Conservation (phyloP, 2,888 invertebrate genomes). For the Beris chalybata region DNA sequence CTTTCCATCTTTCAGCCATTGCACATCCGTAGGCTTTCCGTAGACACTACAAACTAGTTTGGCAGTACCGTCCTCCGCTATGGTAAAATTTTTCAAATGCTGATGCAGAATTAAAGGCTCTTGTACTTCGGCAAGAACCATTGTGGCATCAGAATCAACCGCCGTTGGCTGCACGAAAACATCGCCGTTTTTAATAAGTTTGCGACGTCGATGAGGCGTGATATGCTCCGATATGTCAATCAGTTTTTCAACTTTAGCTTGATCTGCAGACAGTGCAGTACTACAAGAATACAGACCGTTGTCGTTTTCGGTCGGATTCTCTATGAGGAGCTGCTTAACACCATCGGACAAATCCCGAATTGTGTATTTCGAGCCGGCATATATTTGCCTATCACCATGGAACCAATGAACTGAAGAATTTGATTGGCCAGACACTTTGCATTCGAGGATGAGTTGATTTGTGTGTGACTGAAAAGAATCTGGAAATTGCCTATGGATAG, state of each 20-base stretch:
- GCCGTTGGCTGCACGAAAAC: conserved; percentile 29
- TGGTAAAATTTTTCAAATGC: conserved; percentile 72
- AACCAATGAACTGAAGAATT: conserved; percentile 73
- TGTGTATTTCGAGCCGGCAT: conserved; percentile 61
- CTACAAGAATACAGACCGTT: conserved; percentile 75
- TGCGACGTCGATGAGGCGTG: conserved; percentile 31
- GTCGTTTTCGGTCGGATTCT: conserved; percentile 65
- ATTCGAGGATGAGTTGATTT: conserved; percentile 75
- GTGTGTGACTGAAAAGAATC: conserved; percentile 71
- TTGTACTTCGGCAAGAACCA: background rate
- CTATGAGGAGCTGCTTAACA: conserved; percentile 68
- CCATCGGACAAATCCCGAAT: conserved; percentile 66
- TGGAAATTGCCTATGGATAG: conserved; percentile 40
- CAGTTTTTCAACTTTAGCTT: conserved; percentile 53
- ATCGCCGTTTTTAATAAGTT: conserved; percentile 21
- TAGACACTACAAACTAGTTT: conserved; percentile 78
- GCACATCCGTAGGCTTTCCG: conserved; percentile 69
- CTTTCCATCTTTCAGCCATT: conserved; percentile 74
- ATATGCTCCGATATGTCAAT: conserved; percentile 51
- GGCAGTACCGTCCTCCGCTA: conserved; percentile 72
- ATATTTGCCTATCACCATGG: conserved; percentile 65
- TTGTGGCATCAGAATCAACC: conserved; percentile 10
- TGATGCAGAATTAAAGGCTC: conserved; percentile 69
- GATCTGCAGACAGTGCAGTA: conserved; percentile 70
- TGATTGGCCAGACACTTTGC: conserved; percentile 73